A percentile compares a stretch with the other conserved stretches of the same genome.
Conservation (phyloP, 2,113 vertebrate species). For the Paradoxurus hermaphroditus region DNA sequence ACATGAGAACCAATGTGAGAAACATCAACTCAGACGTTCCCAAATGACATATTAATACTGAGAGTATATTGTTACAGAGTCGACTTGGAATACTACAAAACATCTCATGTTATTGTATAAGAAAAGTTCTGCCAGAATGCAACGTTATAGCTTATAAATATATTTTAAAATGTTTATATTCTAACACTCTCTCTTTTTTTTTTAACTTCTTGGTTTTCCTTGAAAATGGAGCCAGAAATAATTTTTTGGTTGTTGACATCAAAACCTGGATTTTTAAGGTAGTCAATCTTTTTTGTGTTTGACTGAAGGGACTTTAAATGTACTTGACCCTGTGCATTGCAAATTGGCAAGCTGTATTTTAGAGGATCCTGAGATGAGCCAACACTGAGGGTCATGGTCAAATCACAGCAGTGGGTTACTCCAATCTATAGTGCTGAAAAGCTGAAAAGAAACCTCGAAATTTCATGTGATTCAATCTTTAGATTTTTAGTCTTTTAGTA, state of each 20-base stretch:
- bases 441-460: background rate
- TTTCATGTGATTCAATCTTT: background rate
- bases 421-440: background rate
- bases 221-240: conserved; percentile 47
- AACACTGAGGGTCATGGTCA: background rate
- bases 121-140: conserved; percentile 27
- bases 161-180: conserved; percentile 5
- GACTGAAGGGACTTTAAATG: background rate
- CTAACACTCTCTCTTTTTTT: background rate
- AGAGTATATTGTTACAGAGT: conserved; percentile 73
- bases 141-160: background rate
- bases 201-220: conserved; percentile 33
- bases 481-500: background rate
- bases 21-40: conserved; percentile 73
- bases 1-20: conserved; percentile 77
- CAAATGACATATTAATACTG: conserved; percentile 77
- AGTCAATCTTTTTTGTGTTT: background rate
- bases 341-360: no score
- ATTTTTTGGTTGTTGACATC: conserved; percentile 24
- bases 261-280: background rate
- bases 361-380: background rate
- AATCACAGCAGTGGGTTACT: background rate
- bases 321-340: no score
- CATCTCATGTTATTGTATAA: conserved; percentile 68
- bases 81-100: conserved; percentile 71